Evolutionary conservation across 2,113 vertebrate species (phyloP).

Genomic region (Gallinago undulata): DNA sequence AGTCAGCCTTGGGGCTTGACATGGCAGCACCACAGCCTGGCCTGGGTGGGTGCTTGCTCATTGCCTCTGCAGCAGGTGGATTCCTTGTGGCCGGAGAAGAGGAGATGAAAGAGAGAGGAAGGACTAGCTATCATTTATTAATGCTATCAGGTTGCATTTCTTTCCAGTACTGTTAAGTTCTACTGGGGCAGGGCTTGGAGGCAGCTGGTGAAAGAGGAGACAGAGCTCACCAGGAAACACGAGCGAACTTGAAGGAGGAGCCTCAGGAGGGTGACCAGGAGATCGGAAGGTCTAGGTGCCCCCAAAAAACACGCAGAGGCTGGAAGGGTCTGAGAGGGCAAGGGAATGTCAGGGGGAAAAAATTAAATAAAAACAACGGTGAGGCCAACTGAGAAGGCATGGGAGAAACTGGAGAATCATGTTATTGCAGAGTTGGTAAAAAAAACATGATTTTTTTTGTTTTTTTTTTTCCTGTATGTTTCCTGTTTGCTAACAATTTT

Average conservation of each 20-base stretch:
- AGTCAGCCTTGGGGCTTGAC: background rate
- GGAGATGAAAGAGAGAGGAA: constrained; percentile 3
- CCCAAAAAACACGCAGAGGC: background rate
- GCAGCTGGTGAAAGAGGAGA: constrained; percentile 27
- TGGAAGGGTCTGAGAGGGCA: background rate
- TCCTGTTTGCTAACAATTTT: background rate
- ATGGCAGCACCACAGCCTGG: background rate
- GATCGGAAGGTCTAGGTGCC: background rate
- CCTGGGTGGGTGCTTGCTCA: accelerated
- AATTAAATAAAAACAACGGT: background rate
- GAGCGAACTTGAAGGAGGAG: background rate
- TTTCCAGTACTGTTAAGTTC: background rate
- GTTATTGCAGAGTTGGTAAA: background rate
- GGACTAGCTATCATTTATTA: constrained; percentile 48
- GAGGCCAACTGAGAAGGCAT: background rate
- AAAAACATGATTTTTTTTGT: background rate
- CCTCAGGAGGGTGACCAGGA: background rate
- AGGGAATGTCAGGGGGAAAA: background rate
- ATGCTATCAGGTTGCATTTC: background rate
- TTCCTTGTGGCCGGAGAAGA: background rate
- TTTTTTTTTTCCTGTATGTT: background rate
- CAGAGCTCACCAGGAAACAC: background rate
- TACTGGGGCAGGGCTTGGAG: background rate
- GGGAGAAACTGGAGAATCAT: background rate
- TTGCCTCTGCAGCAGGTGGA: background rate